These are phyloP conservation scores for Aphidius ervi DNA, from an alignment of 1,140 invertebrate genomes.

Conservation along the genomic window DNA sequence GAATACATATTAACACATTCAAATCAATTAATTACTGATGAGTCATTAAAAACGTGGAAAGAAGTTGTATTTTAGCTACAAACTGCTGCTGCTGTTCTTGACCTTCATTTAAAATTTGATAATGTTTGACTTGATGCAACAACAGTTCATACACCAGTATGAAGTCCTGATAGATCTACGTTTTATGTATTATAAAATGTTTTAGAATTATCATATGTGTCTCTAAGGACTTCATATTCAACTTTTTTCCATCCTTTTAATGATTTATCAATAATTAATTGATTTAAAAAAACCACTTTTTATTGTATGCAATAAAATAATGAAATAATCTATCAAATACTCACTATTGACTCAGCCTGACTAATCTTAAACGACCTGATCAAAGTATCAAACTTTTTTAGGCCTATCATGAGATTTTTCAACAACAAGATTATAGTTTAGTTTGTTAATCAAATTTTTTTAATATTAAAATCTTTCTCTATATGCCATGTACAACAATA, in stretches of 20 bases:
- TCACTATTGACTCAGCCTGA: constrained; percentile 94
- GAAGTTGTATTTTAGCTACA: no score
- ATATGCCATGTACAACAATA: no score
- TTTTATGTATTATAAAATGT: constrained; percentile 99
- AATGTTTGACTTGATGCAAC: constrained; percentile 98
- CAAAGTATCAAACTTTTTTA: constrained; percentile 96
- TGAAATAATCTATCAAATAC: no score
- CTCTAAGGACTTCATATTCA: constrained; percentile 98
- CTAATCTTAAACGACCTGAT: constrained; percentile 97
- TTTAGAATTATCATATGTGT: constrained; percentile 97
- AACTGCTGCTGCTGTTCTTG: constrained; percentile 87
- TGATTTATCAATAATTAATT: constrained; percentile 98
- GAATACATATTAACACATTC: no score
- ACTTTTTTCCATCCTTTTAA: constrained; percentile 99
- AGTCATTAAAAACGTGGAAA: no score
- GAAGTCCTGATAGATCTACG: constrained; percentile 96
- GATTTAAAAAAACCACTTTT: no score
- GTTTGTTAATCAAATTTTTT: constrained; percentile 49
- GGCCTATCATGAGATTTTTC: constrained; percentile 45
- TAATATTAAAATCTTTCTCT: constrained; percentile 35
- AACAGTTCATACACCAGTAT: constrained; percentile 98
- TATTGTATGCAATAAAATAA: no score
- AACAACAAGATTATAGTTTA: constrained; percentile 46
- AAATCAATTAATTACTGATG: no score
- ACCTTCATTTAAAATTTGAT: constrained; percentile 93